Base-by-base conservation (phyloP, 2,888 invertebrate genomes). In the Zaprionus obscuricornis region DNA sequence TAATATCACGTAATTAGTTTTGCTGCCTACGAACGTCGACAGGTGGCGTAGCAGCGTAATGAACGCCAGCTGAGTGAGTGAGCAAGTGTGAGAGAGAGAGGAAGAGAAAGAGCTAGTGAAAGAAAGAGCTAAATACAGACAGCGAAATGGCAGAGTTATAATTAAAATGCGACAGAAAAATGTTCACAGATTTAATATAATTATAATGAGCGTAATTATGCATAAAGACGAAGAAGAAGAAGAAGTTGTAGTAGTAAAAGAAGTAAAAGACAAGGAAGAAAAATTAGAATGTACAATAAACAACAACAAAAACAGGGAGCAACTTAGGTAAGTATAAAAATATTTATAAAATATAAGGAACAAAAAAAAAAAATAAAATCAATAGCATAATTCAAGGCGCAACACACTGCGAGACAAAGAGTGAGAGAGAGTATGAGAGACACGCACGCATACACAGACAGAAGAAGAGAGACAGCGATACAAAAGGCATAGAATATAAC, bases 1-100 rank as follows among this genome's bases (percentile, higher is more conserved):
- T 81, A 81, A 86, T 84, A 74, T 34, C 51, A 58, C 54, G 78
- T 82, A 81, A 81, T 86, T 86, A 84, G 77, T 70, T 84, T 54
- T 54, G 56, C 37, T 43, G 70, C 55, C 69, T 46, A 40, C 40
- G 22, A 51, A 31, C 43, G 62, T 13, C 75, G 62, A 36, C 71
- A 74, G 59, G 79, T 82, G 63, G 55, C 71, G 79, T 66, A n/a
- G n/a, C 62, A 57, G 69, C 42, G 37, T 37, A 52, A 31, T 29
- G 46, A 54, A 14, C 18, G 20, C 7, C 20, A 20, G 37, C 29
- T 31, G 16, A 20, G 16, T 2, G 4, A 10, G 24, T 20, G 6
- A 24, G 14, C 31, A 11, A 34, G 17, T 6, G 20, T 13, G 27
- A 8, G 13, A 13, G 14, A 52, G 26, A 40, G 47, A 18, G 46